phyloP scores from a whole-genome alignment of 2,113 vertebrate genomes.

The Apaloderma vittatum region DNA sequence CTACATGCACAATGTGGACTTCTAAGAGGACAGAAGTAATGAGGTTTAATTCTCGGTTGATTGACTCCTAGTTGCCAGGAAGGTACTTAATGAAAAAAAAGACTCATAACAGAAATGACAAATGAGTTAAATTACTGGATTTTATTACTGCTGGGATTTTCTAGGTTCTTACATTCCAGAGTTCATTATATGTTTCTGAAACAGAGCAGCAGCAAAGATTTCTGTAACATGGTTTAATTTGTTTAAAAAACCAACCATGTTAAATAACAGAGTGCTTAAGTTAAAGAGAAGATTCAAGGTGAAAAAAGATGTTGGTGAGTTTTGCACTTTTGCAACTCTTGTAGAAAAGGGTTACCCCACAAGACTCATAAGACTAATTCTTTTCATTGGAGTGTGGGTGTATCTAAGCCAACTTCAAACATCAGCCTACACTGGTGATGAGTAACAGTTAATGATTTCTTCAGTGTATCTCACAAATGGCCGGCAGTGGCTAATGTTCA shows the following conservation, averaged over 20 bases:
- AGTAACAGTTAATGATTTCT: neutral
- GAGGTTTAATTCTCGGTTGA: neutral
- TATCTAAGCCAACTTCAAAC: neutral
- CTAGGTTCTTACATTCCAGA: neutral
- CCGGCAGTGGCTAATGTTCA: neutral
- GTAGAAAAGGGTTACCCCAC: neutral
- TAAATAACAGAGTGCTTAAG: neutral
- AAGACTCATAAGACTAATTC: neutral
- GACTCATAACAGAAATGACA: neutral
- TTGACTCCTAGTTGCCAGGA: neutral
- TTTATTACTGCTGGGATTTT: neutral
- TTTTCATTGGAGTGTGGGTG: neutral
- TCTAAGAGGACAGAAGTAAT: neutral
- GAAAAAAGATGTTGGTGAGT: neutral
- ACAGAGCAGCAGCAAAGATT: neutral
- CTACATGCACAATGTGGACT: neutral
- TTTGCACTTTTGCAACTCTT: neutral
- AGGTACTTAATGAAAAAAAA: neutral
- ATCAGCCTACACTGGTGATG: neutral
- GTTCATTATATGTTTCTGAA: conserved; percentile 11
- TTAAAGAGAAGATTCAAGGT: neutral
- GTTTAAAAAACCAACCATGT: neutral
- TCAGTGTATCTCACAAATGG: conserved; percentile 24
- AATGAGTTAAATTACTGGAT: neutral
- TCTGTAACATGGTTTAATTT: neutral